Conservation (phyloP, 1,140 invertebrate genomes). For the Nilaparvata lugens region DNA sequence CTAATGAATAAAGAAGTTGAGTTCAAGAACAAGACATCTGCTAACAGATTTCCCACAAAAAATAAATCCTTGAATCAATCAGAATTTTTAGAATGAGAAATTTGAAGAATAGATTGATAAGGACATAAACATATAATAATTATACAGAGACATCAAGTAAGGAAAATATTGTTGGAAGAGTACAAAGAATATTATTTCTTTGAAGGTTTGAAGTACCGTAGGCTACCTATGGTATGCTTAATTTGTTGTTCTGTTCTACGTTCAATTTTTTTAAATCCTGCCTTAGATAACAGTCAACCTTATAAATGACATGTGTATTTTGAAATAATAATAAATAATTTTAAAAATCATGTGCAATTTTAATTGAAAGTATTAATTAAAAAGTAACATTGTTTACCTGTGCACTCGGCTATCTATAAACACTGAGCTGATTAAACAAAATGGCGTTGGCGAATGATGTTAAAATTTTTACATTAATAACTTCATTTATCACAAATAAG, state of each 20-base stretch:
- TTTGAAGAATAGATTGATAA: no score
- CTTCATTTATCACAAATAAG: neutral
- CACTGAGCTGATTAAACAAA: constrained; percentile 16
- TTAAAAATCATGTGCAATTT: neutral
- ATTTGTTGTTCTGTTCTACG: neutral
- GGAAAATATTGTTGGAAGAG: no score
- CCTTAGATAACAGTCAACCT: neutral
- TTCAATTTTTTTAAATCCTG: neutral
- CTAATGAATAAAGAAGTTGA: no score
- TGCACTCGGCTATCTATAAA: constrained; percentile 18
- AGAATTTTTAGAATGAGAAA: no score
- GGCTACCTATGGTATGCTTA: neutral
- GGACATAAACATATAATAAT: no score
- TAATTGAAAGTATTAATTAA: neutral
- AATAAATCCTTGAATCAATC: no score
- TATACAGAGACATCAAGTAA: no score
- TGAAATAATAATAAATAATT: neutral
- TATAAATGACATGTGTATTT: neutral
- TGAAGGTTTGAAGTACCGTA: neutral
- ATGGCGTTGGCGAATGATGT: constrained; percentile 15
- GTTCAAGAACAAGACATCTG: no score
- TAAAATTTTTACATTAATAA: no score
- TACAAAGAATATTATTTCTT: neutral
- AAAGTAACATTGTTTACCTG: constrained; percentile 17
- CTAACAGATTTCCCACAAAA: no score